Evolutionary conservation across 2,113 vertebrate genomes (phyloP).

Genomic region (Nycticorax nycticorax): DNA sequence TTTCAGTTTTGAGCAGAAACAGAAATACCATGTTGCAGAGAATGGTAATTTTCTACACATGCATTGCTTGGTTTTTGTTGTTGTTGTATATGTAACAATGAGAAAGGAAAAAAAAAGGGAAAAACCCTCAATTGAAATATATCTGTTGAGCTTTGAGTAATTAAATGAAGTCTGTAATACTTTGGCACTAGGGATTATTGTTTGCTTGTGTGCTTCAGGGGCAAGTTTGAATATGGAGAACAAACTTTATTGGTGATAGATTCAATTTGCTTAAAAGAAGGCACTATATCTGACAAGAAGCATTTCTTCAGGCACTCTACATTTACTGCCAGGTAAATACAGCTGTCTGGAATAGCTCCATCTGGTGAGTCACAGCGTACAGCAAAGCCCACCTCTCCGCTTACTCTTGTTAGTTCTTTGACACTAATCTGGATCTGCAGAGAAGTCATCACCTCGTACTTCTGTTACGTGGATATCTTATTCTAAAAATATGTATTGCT

Average conservation of each 20-base stretch:
- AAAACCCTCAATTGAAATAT: not conserved
- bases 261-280: not conserved
- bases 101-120: not conserved
- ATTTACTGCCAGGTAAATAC: not conserved
- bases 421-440: not conserved
- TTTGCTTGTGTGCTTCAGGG: not conserved
- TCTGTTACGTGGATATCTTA: not conserved
- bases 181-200: not conserved
- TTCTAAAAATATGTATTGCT: not conserved
- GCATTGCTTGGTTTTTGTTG: not conserved
- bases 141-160: not conserved
- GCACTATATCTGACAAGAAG: not conserved
- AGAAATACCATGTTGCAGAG: not conserved
- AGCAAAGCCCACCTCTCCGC: not conserved
- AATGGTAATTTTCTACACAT: not conserved
- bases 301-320: not conserved
- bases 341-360: slow-evolving; percentile 12
- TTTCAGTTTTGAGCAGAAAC: not conserved
- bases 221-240: not conserved
- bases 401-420: not conserved
- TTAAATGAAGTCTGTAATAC: slow-evolving; percentile 3
- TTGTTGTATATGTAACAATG: not conserved
- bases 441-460: not conserved
- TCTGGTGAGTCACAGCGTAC: not conserved
- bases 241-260: not conserved